These are phyloP conservation scores for Otus scops DNA, from an alignment of 2,797 vertebrate species.

Conservation along the genomic window DNA sequence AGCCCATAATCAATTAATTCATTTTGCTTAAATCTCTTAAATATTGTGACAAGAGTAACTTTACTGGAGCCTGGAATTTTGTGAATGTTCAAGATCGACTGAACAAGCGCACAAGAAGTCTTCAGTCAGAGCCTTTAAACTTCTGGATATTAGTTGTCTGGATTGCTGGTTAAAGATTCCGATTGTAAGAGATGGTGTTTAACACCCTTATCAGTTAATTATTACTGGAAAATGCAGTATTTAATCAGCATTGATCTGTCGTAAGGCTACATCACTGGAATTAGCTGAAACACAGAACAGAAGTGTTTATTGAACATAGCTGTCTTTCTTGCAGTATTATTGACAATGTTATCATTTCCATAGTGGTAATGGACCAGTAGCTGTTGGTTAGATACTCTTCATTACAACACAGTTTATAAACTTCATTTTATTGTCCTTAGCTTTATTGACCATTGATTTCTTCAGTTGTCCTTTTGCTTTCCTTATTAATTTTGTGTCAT, in stretches of 20 bases:
- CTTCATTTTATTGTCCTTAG: constrained; percentile 39
- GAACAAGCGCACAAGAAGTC: background rate
- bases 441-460: constrained; percentile 45
- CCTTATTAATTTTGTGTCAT: constrained; percentile 39
- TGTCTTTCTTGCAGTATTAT: constrained; percentile 20
- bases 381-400: background rate
- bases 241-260: constrained; percentile 26
- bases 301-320: constrained; percentile 19
- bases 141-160: background rate
- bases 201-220: constrained; percentile 30
- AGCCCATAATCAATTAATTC: fast-evolving
- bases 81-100: background rate
- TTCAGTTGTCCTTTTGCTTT: constrained; percentile 28
- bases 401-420: constrained; percentile 3
- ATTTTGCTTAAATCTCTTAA: background rate
- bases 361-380: background rate
- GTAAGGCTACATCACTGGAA: background rate
- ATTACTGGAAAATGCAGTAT: constrained; percentile 15
- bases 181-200: background rate
- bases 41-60: background rate
- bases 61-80: background rate
- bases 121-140: background rate
- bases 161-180: background rate
- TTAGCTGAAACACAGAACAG: background rate
- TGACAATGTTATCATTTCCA: constrained; percentile 29